Percentiles rank a stretch among this genome's conserved stretches.
Evolutionary conservation across 2,888 invertebrate genomes (phyloP).

Genomic region (Amiota mariae): DNA sequence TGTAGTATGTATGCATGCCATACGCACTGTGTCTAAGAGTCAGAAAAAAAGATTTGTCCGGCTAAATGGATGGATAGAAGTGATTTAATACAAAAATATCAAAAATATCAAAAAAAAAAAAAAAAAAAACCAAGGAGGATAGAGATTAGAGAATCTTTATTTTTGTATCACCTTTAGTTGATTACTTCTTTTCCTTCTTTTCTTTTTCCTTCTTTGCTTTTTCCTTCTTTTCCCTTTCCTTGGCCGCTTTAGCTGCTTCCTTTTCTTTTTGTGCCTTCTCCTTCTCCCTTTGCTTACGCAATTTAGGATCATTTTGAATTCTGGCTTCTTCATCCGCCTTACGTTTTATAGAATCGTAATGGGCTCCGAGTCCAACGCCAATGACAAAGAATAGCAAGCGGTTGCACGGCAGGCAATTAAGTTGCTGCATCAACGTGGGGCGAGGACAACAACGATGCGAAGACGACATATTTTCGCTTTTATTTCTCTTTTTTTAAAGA

Average conservation of each 20-base stretch:
- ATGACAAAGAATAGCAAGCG: slow-evolving; percentile 48
- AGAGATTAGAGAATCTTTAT: too few species aligned
- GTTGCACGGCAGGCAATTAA: slow-evolving; percentile 53
- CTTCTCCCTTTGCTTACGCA: not conserved
- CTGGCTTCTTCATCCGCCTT: not conserved
- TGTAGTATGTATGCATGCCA: too few species aligned
- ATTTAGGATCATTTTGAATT: not conserved
- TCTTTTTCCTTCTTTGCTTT: slow-evolving; percentile 24
- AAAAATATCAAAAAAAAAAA: too few species aligned
- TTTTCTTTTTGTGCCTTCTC: not conserved
- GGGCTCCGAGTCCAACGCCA: slow-evolving; percentile 47
- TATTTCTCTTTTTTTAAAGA: not conserved
- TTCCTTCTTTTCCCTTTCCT: slow-evolving; percentile 15
- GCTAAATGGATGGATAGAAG: too few species aligned
- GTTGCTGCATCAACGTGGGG: slow-evolving; percentile 45
- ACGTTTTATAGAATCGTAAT: slow-evolving; percentile 33
- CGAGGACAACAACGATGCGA: slow-evolving; percentile 32
- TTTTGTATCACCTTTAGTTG: not conserved
- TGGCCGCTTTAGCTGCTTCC: not conserved
- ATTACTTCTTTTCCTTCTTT: slow-evolving; percentile 15
- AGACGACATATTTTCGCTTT: slow-evolving; percentile 10
- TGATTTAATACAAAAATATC: too few species aligned
- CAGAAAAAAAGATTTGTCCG: too few species aligned
- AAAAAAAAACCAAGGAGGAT: too few species aligned
- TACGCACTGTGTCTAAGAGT: too few species aligned